Evolutionary conservation across 2,797 vertebrate species (phyloP).

Genomic region (Onychomys torridus): DNA sequence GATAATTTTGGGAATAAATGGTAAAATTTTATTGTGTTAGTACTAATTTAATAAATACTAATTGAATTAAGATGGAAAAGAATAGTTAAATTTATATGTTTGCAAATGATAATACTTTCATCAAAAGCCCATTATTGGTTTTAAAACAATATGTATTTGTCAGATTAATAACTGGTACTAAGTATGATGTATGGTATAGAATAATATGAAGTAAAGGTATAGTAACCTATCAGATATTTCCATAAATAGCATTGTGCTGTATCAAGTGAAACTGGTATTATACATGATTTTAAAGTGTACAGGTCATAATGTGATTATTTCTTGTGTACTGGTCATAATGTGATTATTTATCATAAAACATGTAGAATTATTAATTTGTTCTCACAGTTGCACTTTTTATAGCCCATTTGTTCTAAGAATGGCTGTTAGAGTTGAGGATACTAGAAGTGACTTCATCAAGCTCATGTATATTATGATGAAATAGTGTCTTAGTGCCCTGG

Average conservation of each 20-base stretch:
- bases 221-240: constrained; percentile 54
- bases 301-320: constrained; percentile 56
- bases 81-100: constrained; percentile 70
- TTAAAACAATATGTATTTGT: constrained; percentile 59
- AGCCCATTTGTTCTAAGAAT: constrained; percentile 69
- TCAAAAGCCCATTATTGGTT: constrained; percentile 58
- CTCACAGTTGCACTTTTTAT: constrained; percentile 75
- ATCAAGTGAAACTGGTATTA: constrained; percentile 56
- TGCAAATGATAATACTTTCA: constrained; percentile 63
- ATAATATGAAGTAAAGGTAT: constrained; percentile 69
- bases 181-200: constrained; percentile 55
- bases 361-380: constrained; percentile 72
- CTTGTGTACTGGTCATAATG: constrained; percentile 53
- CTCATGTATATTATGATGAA: constrained; percentile 78
- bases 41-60: constrained; percentile 75
- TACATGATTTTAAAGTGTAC: constrained; percentile 41
- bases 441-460: constrained; percentile 45
- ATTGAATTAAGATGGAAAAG: constrained; percentile 72
- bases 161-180: constrained; percentile 49
- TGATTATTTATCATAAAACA: constrained; percentile 47
- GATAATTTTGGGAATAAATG: constrained; percentile 77
- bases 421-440: constrained; percentile 10
- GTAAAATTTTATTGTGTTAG: constrained; percentile 73
- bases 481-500: constrained; percentile 76
- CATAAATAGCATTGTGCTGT: constrained; percentile 49